Conservation (phyloP, 2,797 vertebrate species). For the Microctenopoma lineatum region DNA sequence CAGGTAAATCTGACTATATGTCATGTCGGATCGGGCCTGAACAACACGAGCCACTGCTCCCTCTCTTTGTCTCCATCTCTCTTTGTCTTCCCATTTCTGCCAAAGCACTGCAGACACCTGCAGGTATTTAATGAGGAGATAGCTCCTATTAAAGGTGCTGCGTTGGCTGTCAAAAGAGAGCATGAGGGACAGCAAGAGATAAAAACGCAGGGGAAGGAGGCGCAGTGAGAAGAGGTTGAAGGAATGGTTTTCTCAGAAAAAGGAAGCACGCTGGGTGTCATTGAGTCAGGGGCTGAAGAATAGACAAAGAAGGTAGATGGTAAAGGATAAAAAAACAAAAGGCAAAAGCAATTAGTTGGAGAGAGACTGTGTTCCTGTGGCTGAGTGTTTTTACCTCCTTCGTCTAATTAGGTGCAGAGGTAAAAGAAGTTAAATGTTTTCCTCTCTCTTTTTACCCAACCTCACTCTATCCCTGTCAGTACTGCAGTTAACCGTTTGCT, state of each 20-base stretch:
- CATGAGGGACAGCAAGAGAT: slow-evolving; percentile 51
- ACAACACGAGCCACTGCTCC: slow-evolving; percentile 44
- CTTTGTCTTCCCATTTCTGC: slow-evolving; percentile 32
- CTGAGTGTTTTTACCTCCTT: slow-evolving; percentile 14
- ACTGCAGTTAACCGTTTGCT: slow-evolving; percentile 25
- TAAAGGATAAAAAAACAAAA: slow-evolving; percentile 5
- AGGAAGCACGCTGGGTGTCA: slow-evolving; percentile 19
- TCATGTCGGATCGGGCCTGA: slow-evolving; percentile 56
- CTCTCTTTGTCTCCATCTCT: slow-evolving; percentile 31
- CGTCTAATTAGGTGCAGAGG: slow-evolving; percentile 34
- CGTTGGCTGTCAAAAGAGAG: slow-evolving; percentile 71
- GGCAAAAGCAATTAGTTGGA: slow-evolving; percentile 4
- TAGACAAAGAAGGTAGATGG: slow-evolving; percentile 10
- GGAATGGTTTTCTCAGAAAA: slow-evolving; percentile 21
- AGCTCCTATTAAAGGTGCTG: slow-evolving; percentile 79
- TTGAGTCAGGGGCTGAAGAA: slow-evolving; percentile 11
- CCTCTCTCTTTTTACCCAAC: slow-evolving; percentile 20
- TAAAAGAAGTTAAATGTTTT: slow-evolving; percentile 31
- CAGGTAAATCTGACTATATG: slow-evolving; percentile 53
- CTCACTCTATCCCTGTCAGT: slow-evolving; percentile 20
- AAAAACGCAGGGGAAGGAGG: slow-evolving; percentile 25
- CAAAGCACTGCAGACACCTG: slow-evolving; percentile 62
- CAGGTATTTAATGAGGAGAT: slow-evolving; percentile 82
- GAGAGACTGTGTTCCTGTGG: slow-evolving; percentile 19
- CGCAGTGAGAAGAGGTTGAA: slow-evolving; percentile 23